Evolutionary conservation across 2,797 vertebrate genomes (phyloP).

Genomic region (Thunnus albacares): DNA sequence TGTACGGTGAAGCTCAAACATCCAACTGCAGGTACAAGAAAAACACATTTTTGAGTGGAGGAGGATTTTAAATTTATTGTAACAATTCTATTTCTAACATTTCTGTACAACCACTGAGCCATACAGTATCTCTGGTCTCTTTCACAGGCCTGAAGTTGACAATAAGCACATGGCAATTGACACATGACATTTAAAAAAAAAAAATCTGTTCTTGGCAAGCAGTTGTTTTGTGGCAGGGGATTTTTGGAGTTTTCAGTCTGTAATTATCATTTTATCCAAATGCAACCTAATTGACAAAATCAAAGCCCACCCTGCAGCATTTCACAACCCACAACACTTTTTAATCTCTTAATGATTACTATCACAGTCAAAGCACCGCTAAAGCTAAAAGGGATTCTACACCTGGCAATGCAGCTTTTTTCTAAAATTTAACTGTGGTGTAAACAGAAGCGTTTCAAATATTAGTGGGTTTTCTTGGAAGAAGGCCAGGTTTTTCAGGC

Average conservation of each 20-base stretch:
- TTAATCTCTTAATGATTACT: constrained; percentile 25
- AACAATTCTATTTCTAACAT: background rate
- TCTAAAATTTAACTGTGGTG: background rate
- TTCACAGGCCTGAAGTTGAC: background rate
- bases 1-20: too few species aligned
- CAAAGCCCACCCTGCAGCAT: constrained; percentile 12
- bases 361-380: constrained; percentile 4
- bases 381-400: background rate
- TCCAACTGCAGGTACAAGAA: too few species aligned
- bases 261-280: constrained; percentile 8
- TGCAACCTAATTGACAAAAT: constrained; percentile 11
- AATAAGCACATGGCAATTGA: too few species aligned
- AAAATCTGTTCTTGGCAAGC: background rate
- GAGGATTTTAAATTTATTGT: too few species aligned
- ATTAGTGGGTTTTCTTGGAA: background rate
- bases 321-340: constrained; percentile 2
- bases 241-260: background rate
- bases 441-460: constrained; percentile 1
- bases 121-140: too few species aligned
- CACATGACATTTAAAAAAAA: too few species aligned
- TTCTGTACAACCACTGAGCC: background rate
- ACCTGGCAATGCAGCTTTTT: background rate
- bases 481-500: background rate
- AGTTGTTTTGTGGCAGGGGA: background rate
- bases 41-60: too few species aligned